A percentile compares a stretch with the other conserved stretches of the same genome.
Evolutionary conservation across 2,797 vertebrate genomes (phyloP).

Genomic region (Protonibea diacanthus): DNA sequence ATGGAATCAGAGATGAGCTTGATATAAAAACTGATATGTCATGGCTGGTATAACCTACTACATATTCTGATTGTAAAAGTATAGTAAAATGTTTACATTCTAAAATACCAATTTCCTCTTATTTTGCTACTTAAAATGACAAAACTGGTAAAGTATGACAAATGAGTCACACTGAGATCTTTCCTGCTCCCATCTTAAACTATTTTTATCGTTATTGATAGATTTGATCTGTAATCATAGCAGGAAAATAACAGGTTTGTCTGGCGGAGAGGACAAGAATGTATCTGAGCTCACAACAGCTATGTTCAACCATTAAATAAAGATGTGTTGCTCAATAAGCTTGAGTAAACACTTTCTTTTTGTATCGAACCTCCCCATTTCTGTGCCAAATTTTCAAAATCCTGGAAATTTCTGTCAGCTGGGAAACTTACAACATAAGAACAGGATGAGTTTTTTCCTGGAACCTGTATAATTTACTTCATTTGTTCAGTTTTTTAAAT

Average conservation of each 20-base stretch:
- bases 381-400: constrained; percentile 26
- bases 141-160: neutral
- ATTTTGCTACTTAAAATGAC: neutral
- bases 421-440: neutral
- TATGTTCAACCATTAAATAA: constrained; percentile 9
- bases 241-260: neutral
- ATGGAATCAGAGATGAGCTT: constrained; percentile 6
- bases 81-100: neutral
- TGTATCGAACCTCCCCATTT: constrained; percentile 11
- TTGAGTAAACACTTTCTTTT: constrained; percentile 5
- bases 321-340: constrained; percentile 18
- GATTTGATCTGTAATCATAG: neutral
- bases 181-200: neutral
- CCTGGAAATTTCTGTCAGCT: neutral
- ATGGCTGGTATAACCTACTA: neutral
- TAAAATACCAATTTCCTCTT: neutral
- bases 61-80: neutral
- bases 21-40: neutral
- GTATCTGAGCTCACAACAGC: neutral
- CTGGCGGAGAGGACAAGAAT: neutral
- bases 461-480: neutral
- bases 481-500: constrained; percentile 15
- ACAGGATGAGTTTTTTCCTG: neutral
- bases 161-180: neutral
- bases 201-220: too few species aligned